Percentiles rank a stretch among this genome's conserved stretches.
phyloP scores from a whole-genome alignment of 2,797 vertebrate species.

The Enteromius paludinosus region DNA sequence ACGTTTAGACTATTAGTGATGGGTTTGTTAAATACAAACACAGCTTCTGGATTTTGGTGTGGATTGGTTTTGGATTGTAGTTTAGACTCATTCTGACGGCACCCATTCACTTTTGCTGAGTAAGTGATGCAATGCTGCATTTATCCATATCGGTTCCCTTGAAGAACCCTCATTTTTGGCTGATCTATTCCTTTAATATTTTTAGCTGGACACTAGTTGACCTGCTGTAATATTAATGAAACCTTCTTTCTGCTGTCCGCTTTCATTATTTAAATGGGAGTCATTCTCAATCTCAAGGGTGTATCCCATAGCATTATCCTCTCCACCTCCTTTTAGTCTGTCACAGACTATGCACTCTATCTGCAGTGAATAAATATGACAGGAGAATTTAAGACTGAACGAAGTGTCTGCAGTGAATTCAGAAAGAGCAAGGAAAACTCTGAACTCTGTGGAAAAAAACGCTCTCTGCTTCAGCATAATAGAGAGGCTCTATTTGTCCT shows the following conservation, averaged over 20 bases:
- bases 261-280: slow-evolving; percentile 27
- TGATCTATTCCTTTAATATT: neutral
- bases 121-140: neutral
- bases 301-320: slow-evolving; percentile 12
- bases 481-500: neutral
- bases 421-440: neutral
- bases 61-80: neutral
- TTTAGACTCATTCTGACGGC: neutral
- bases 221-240: slow-evolving; percentile 39
- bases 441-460: neutral
- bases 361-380: slow-evolving; percentile 2
- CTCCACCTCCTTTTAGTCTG: slow-evolving; percentile 4
- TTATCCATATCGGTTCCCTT: neutral
- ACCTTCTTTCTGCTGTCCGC: slow-evolving; percentile 15
- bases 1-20: neutral
- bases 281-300: slow-evolving; percentile 14
- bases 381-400: neutral
- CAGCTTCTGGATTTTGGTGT: neutral
- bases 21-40: neutral
- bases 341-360: neutral
- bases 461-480: neutral
- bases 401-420: neutral
- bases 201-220: neutral
- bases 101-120: neutral
- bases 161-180: neutral